Evolutionary conservation across 2,888 invertebrate species (phyloP), one percentile per base, ranked within the genome.

Genomic region (Orthosia cruda): DNA sequence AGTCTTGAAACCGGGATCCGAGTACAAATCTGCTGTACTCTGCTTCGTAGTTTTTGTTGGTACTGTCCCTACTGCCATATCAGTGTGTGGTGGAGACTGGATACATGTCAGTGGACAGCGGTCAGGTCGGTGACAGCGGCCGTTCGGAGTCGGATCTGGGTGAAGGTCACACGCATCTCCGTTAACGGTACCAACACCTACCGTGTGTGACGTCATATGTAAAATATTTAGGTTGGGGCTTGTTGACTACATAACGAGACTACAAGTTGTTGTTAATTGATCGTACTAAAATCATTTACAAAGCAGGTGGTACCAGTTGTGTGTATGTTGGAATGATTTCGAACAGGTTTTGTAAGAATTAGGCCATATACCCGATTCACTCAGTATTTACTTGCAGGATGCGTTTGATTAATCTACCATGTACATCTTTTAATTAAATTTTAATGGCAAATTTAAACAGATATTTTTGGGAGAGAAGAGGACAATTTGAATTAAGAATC

Each of bases 121-220:
- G 52, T 12, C 32, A 61, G 70, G 81, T 83, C 80, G 49, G 20
- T 55, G 82, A 71, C 75, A 81, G 58, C 54, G 40, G n/a, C 47
- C 63, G 47, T 18, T 4, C 55, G 47, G 7, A 3, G 16, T 69
- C 32, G 49, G 58, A 82, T 80, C 75, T 85, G 74, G 89, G 89
- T 89, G 89, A 89, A 89, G 89, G 88, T 87, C 89, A 85, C 82
- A 49, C 63, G 70, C 74, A 54, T 62, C 80, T 75, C 74, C 86
- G 84, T 23, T 85, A 83, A 80, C 84, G 74, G 86, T 73, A 73
- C 64, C 26, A 49, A 1, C 47, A 15, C 57, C 23, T 54, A 50
- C 77, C 20, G 16, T 16, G 18, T 15, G 20, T 74, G 66, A 76
- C 79, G 72, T 84, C 81, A 81, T 32, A 45, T 2, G 1, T 4